Percentiles rank a stretch among this genome's conserved stretches.
phyloP scores from a whole-genome alignment of 2,888 invertebrate genomes.

The Drosophila tanythrix region DNA sequence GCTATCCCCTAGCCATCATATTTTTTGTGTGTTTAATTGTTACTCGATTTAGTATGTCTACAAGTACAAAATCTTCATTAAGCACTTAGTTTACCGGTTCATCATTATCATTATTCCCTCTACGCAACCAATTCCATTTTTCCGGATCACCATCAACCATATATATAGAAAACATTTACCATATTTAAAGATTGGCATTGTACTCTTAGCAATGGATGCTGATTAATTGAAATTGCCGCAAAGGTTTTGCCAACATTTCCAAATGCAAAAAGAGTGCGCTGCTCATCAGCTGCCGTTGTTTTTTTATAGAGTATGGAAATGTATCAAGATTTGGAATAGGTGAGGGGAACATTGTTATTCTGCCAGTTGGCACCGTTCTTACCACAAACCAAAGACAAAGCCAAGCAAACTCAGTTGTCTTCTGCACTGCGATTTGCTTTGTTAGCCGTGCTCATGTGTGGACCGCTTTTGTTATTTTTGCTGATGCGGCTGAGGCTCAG shows the following conservation, averaged over 20 bases:
- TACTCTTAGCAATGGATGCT: not conserved
- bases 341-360: conserved; percentile 40
- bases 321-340: conserved; percentile 54
- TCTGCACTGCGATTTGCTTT: conserved; percentile 34
- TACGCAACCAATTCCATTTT: not conserved
- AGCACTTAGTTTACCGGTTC: not conserved
- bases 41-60: not conserved
- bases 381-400: conserved; percentile 49
- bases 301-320: conserved; percentile 20
- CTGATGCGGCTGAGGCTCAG: conserved; percentile 47
- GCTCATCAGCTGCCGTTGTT: conserved; percentile 15
- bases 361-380: conserved; percentile 21
- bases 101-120: not conserved
- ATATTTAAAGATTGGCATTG: not conserved
- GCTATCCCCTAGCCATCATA: not conserved
- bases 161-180: not conserved
- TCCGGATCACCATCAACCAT: not conserved
- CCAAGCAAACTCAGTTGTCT: conserved; percentile 30
- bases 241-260: conserved; percentile 78
- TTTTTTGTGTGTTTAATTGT: not conserved
- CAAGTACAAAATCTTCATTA: not conserved
- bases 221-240: conserved; percentile 13
- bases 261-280: conserved; percentile 63
- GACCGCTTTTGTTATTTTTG: conserved; percentile 7
- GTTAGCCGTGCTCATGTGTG: conserved; percentile 28